Conservation (phyloP, 2,888 invertebrate species). For the Platypus cylindrus region DNA sequence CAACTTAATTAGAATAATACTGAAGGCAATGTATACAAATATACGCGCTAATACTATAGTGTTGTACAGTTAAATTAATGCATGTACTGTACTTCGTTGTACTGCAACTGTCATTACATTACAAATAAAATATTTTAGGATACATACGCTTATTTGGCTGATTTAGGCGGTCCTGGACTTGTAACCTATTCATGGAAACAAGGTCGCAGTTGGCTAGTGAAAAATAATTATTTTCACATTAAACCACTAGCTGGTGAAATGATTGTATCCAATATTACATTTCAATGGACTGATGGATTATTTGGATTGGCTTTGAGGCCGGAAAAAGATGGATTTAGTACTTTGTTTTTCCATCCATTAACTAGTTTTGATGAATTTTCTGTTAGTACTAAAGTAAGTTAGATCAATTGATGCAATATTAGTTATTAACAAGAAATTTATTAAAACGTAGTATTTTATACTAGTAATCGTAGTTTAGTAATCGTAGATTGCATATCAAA, state of each 20-base stretch:
- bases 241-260: constrained; percentile 58
- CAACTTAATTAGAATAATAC: no score
- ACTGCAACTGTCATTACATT: not conserved
- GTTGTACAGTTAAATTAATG: no score
- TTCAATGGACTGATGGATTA: constrained; percentile 66
- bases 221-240: constrained; percentile 33
- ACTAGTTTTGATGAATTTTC: constrained; percentile 64
- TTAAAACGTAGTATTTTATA: no score
- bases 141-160: constrained; percentile 59
- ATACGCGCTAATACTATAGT: no score
- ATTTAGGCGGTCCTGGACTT: constrained; percentile 53
- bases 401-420: not conserved
- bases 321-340: constrained; percentile 51
- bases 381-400: constrained; percentile 47
- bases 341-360: constrained; percentile 68
- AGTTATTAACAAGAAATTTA: not conserved
- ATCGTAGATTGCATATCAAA: no score
- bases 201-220: constrained; percentile 59
- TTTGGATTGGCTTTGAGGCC: constrained; percentile 61
- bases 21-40: no score
- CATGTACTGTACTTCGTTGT: no score
- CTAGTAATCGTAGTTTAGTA: no score
- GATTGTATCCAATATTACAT: constrained; percentile 52
- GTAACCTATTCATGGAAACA: constrained; percentile 65
- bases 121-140: no score